Percentiles rank a stretch among this genome's conserved stretches.
Evolutionary conservation across 2,113 vertebrate species (phyloP).

Genomic region (Plotosus lineatus): DNA sequence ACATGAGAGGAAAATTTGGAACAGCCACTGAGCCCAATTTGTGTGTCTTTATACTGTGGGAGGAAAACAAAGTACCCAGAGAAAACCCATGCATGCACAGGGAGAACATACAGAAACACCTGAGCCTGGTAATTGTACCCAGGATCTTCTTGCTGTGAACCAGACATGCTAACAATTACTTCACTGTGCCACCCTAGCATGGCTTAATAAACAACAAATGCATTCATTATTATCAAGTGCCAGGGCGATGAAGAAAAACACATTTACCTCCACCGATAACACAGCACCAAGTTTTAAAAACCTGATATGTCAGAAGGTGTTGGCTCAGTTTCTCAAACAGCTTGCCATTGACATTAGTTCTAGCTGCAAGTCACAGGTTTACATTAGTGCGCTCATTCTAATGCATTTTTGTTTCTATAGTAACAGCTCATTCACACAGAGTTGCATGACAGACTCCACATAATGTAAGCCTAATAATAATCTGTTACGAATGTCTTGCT

Average conservation of each 20-base stretch:
- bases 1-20: no score
- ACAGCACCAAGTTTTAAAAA: background rate
- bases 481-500: background rate
- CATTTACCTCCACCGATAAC: background rate
- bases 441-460: background rate
- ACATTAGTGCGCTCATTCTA: background rate
- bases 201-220: background rate
- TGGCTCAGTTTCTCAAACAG: background rate
- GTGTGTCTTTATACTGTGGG: no score
- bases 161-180: no score
- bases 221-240: background rate
- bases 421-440: background rate
- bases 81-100: no score
- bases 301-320: background rate
- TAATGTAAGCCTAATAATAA: background rate
- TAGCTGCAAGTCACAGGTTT: background rate
- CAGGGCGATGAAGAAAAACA: background rate
- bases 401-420: constrained; percentile 2
- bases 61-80: no score
- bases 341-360: background rate
- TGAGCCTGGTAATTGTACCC: no score
- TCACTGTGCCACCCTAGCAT: no score
- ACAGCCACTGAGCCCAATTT: no score
- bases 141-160: no score
- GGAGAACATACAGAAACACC: no score